Conservation (phyloP, 1,140 invertebrate genomes). For the Drosophila orosa region DNA sequence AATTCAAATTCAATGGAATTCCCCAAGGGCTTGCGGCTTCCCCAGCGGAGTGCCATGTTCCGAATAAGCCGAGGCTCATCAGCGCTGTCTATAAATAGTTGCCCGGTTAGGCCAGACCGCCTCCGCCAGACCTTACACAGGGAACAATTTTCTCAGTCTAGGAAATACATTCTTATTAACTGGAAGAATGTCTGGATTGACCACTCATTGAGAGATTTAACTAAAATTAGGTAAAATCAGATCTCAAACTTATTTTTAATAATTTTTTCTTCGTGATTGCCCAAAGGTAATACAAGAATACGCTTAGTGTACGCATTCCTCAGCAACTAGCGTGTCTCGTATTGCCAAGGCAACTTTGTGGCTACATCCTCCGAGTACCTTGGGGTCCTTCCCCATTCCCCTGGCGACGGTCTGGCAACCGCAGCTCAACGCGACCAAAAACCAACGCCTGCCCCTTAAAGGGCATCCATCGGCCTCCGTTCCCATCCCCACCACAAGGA, state of each 20-base stretch:
- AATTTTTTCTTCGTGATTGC: not conserved
- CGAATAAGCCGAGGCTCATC: slow-evolving; percentile 15
- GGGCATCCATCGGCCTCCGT: not conserved
- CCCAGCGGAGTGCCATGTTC: slow-evolving; percentile 16
- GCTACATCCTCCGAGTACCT: slow-evolving; percentile 23
- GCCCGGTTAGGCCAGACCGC: not conserved
- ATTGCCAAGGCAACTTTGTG: slow-evolving; percentile 44
- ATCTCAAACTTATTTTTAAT: not conserved
- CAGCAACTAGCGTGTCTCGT: slow-evolving; percentile 11
- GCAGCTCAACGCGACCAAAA: slow-evolving; percentile 16
- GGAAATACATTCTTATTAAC: not conserved
- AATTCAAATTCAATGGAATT: slow-evolving; percentile 48
- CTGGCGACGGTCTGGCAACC: slow-evolving; percentile 8
- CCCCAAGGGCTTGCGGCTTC: slow-evolving; percentile 12
- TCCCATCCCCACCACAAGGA: not conserved
- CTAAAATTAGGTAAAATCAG: not conserved
- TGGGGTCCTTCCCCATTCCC: not conserved
- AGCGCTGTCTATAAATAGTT: slow-evolving; percentile 44
- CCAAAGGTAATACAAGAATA: not conserved
- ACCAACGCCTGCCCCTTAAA: slow-evolving; percentile 2
- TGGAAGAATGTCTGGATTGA: not conserved
- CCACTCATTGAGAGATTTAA: not conserved
- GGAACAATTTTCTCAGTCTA: not conserved
- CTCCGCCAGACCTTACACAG: not conserved
- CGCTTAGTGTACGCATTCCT: not conserved